phyloP scores from a whole-genome alignment of 2,797 vertebrate genomes.

The Uromys caudimaculatus region DNA sequence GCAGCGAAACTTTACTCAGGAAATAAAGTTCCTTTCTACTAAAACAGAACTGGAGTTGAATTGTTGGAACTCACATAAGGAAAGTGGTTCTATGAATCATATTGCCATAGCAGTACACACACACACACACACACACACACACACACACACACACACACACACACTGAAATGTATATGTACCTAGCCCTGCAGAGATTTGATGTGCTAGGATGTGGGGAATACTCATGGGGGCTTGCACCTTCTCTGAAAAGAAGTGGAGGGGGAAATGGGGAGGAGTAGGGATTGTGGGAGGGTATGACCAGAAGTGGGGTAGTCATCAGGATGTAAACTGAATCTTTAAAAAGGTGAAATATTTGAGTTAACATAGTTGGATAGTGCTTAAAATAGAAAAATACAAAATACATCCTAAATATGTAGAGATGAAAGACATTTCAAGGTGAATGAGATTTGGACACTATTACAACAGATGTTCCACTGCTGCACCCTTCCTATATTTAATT shows the following conservation, averaged over 20 bases:
- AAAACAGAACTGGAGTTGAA: neutral
- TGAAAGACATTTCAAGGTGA: neutral
- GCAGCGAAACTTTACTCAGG: neutral
- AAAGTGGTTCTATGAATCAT: neutral
- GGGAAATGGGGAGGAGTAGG: no score
- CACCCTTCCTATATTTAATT: neutral
- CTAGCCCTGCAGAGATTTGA: neutral
- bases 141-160: neutral
- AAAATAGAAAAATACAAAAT: neutral
- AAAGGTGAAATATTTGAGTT: neutral
- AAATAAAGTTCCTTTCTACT: neutral
- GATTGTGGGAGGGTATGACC: neutral
- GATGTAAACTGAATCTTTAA: neutral
- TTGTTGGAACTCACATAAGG: fast-evolving
- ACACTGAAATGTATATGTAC: neutral
- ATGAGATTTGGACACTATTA: neutral
- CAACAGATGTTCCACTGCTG: neutral
- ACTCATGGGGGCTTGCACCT: no score
- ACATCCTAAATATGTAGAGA: neutral
- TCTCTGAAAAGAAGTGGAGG: no score
- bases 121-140: neutral
- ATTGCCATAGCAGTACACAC: neutral
- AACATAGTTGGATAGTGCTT: neutral
- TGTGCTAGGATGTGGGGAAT: neutral
- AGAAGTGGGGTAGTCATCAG: neutral